Base-by-base conservation (phyloP, 2,113 vertebrate genomes). In the Hystrix brachyura region DNA sequence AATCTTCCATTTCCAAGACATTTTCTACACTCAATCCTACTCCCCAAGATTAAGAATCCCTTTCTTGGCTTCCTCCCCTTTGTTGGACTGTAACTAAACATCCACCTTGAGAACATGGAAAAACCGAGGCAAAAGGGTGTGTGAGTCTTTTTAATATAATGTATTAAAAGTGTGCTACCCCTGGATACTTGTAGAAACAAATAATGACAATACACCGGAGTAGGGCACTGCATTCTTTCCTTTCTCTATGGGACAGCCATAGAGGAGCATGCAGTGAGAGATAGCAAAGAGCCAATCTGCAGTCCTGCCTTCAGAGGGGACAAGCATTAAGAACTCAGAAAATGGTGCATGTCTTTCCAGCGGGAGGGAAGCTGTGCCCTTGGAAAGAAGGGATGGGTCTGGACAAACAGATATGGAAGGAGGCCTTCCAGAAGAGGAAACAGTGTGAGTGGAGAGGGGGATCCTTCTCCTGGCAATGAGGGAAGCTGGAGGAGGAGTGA, bases 31-130 rank as follows among this genome's bases (percentile, higher is more conserved):
- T 96, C 64, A 3, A 9, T 91, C 83, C 94, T 81, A 67, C 48
- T 95, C 85, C 92, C 81, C 80, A 60, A 89, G 90, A 98, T 96
- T 90, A 92, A 72, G 94, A 81, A 95, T 92, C 79, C n/a, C 90
- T 67, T 79, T 96, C 87, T 90, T 81, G 78, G 94, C 25, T 91
- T 95, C 92, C 51, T 95, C 94, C 76, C 84, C 81, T 81, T 89
- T 71, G 71, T 46, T 69, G 80, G 38, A 92, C 84, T 7, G 4
- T 71, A 95, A 85, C 90, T 79, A 92, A 97, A 79, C 83, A 84
- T 80, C 79, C 91, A 97, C 80, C 82, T 87, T 90, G 83, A 96
- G 87, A 94, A 97, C 59, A 90, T 17, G 59, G 60, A 71, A 81
- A 92, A 81, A 60, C 14, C 15, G 0, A n/a, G 48, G 74, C 21